Base-by-base conservation (phyloP, 2,797 vertebrate genomes). In the Rhadinocentrus ornatus region DNA sequence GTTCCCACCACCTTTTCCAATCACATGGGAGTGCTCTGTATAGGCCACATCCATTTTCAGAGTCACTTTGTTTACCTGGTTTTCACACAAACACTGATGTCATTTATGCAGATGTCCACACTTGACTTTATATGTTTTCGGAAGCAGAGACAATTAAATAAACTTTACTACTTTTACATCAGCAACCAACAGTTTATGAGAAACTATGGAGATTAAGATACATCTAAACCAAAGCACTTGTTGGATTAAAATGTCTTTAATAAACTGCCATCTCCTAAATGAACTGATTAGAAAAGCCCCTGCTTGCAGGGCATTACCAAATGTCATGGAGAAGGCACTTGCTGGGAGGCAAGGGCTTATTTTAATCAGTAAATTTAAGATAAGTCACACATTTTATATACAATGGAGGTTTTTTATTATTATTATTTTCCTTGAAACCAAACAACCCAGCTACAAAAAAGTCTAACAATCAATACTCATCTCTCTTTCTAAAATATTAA, bases 11-110 rank as follows among this genome's bases (percentile, higher is more conserved):
- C 95, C 94, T 91, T 95, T 95, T 20, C 95, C 95, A 0, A 96
- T 96, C 57, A 96, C 95, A 2, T 95, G 94, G 24, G 95, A 95
- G 86, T 96, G 95, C 71, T 95, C 95, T 0, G 94, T 95, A 50
- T 95, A 92, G 11, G 94, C 89, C 75, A 96, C 95, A 4, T 95
- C 95, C 89, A 96, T 94, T 91, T 96, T 96, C 44, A 96, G 88
- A 24, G 95, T 95, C 71, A 95, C 95, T 78, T 95, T 95, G 89
- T 95, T 95, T 37, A 94, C 93, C 95, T 95, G 84, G 35, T 69
- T 41, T 65, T 3, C n/a, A 74, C 4, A 3, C 27, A 34, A 57
- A 75, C 3, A 53, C 10, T 16, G n/a, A 12, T 32, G 20, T 73
- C 5, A 81, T 71, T 80, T 24, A 13, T 70, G 31, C 27, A 26